Evolutionary conservation across 2,113 vertebrate species (phyloP), one percentile per base, ranked within the genome.

Genomic region (Xenus cinereus): DNA sequence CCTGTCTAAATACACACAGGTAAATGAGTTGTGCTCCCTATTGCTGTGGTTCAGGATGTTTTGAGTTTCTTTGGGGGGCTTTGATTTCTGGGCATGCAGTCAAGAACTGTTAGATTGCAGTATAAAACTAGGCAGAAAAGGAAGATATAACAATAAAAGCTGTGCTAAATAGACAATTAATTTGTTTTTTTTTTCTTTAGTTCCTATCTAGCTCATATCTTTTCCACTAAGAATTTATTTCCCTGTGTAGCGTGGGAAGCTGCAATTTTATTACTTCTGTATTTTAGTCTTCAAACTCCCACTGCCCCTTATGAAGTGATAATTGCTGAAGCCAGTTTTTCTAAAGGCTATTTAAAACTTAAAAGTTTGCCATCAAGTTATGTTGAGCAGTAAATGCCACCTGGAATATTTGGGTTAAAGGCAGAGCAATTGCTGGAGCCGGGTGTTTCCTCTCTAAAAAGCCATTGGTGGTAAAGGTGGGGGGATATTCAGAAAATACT

Each of bases 231-330:
- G 63, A 94, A 88, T 93, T 95, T 95, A 69, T 92, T 96, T 96
- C 81, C 77, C 78, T 66, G 23, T 46, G 56, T 92, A 87, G 97
- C 73, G 90, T 97, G 90, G 96, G 97, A 97, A 95, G 97, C 89
- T 95, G 89, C 74, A 87, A 79, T 93, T 97, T 97, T 95, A 91
- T 97, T 97, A 82, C 91, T 96, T 95, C 93, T 96, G 84, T 95
- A 94, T 97, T 96, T 95, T 95, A 95, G 96, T 95, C 97, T 95
- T 96, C 89, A 94, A 97, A 96, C 91, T 95, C 96, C 95, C 94
- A 97, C 95, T 91, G 84, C 84, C 93, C 96, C 74, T 96, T 83
- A 87, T 87, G 91, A 97, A 95, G 93, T 93, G 95, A 73, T 93
- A 97, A 97, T 96, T 97, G 81, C 84, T 67, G n/a, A 92, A 96